phyloP scores from a whole-genome alignment of 1,140 invertebrate species.

The Stenopsyche tienmushanensis region DNA sequence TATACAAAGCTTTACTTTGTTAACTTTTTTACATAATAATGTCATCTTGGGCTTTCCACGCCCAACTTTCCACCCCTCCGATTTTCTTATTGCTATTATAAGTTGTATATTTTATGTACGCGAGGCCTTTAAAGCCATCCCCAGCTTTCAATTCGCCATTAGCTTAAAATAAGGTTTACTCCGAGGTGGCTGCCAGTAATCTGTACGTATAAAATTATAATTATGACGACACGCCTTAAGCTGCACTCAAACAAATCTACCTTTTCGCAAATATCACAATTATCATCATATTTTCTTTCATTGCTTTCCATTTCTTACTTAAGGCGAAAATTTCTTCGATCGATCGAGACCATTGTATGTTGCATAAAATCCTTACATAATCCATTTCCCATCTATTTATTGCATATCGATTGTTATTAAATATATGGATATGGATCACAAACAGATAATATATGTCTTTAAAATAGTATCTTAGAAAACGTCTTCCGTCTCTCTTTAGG shows the following conservation, averaged over 20 bases:
- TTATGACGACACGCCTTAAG: slow-evolving; percentile 7
- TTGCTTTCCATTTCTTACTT: no score
- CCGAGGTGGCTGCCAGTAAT: slow-evolving; percentile 31
- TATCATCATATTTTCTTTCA: no score
- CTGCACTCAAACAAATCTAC: background rate
- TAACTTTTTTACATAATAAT: slow-evolving; percentile 43
- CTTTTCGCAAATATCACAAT: background rate
- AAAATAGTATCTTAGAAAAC: no score
- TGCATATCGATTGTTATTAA: no score
- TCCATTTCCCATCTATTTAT: no score
- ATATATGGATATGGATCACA: no score
- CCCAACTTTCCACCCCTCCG: slow-evolving; percentile 37
- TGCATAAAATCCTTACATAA: no score
- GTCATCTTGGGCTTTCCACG: slow-evolving; percentile 39
- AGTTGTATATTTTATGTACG: slow-evolving; percentile 40
- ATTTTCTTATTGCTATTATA: slow-evolving; percentile 42
- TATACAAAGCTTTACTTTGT: slow-evolving; percentile 42
- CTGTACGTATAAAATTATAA: slow-evolving; percentile 36
- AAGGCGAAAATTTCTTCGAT: no score
- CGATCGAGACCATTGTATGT: no score
- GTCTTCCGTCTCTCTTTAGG: no score
- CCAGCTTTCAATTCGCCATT: slow-evolving; percentile 40
- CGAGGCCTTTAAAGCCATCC: slow-evolving; percentile 34
- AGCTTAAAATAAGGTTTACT: slow-evolving; percentile 34
- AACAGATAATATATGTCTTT: no score